Base-by-base conservation (phyloP, 2,113 vertebrate species). In the Sakesphorus luctuosus region DNA sequence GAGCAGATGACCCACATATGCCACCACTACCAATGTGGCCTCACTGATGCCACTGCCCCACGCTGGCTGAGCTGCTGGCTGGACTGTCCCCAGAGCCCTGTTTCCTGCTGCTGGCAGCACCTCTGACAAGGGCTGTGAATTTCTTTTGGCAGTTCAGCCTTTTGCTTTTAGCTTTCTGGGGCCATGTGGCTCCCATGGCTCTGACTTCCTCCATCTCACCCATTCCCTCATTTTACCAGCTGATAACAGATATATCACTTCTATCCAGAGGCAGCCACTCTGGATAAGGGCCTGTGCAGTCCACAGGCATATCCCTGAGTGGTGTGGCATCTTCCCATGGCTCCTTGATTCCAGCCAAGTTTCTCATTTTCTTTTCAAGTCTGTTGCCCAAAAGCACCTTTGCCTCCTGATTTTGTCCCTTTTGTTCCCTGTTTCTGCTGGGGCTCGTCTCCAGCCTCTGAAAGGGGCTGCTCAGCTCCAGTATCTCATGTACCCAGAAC, bases 401-500 rank as follows among this genome's bases (percentile, higher is more conserved):
- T 0, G 0, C 5, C 31, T 46, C n/a, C 31, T 9, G 6, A 4
- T 58, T 88, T 83, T 23, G 62, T 11, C 17, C 11, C 4, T 77
- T 49, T 23, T 18, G 4, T 47, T 75, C 28, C 14, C 50, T 62
- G 9, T 28, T 68, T 68, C 14, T 79, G 28, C 16, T 18, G 16
- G 25, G 18, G 17, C 13, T 0, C 0, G 24, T n/a, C 15, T 84
- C 61, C 47, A 63, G 46, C 16, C 12, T 69, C 52, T 28, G 8
- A 9, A 80, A 61, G 35, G 20, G 12, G 18, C 26, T 79, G 67
- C 55, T 94, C 33, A 50, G 29, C 40, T 19, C 17, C 1, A 1
- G 15, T 7, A 4, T 14, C n/a, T 38, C 0, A 0, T 0, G 1
- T n/a, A 33, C 3, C 4, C 11, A 17, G 47, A 17, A 8, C 40